A percentile compares a stretch with the other conserved stretches of the same genome.
phyloP scores from a whole-genome alignment of 1,140 invertebrate genomes.

The Leptopilina boulardi region DNA sequence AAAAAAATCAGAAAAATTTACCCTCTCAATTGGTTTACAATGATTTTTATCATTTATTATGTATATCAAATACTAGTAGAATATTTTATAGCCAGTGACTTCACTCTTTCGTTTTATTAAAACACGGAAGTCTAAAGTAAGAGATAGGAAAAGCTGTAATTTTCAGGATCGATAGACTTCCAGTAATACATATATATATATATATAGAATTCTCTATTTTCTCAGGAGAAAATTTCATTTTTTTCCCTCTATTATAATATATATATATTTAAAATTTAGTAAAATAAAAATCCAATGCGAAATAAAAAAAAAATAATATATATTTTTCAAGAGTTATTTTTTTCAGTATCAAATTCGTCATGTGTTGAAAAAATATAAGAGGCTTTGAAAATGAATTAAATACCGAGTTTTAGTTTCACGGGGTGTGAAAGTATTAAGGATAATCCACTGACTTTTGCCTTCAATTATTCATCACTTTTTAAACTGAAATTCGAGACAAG shows the following conservation, averaged over 20 bases:
- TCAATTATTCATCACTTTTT: background rate
- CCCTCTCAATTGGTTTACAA: background rate
- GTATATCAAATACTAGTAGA: background rate
- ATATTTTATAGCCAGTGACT: background rate
- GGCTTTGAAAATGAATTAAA: background rate
- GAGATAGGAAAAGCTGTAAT: slow-evolving; percentile 21
- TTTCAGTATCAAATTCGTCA: background rate
- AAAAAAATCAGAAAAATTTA: background rate
- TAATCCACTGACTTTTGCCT: background rate
- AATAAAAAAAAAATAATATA: background rate
- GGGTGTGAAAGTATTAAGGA: background rate
- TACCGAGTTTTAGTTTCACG: background rate
- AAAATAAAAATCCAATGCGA: background rate
- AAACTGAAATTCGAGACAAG: background rate
- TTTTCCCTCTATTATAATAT: background rate
- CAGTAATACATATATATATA: background rate
- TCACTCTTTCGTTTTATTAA: background rate
- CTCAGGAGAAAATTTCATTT: background rate
- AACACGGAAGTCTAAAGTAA: slow-evolving; percentile 14
- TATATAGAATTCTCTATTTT: background rate
- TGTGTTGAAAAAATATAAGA: background rate
- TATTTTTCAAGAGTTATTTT: background rate
- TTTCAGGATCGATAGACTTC: slow-evolving; percentile 27
- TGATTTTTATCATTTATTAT: background rate
- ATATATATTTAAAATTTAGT: background rate